A percentile compares a stretch with the other conserved stretches of the same genome.
phyloP scores from a whole-genome alignment of 64 coral and sea anemone species.

The Montipora capricornis region DNA sequence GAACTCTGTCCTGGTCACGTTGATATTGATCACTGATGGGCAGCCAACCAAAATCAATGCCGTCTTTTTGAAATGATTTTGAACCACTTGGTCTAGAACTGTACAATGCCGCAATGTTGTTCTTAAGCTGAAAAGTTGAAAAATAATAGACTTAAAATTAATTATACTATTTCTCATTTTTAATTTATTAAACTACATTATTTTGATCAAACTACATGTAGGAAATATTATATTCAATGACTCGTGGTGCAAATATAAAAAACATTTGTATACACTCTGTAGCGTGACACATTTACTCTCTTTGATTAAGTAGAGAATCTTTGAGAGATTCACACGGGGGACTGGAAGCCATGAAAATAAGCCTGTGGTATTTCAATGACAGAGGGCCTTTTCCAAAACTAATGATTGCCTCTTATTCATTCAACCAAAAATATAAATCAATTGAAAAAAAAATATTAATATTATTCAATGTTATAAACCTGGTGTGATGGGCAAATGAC shows the following conservation, averaged over 20 bases:
- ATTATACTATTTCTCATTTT: no score
- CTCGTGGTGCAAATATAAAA: background rate
- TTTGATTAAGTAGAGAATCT: no score
- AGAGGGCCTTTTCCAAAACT: slow-evolving; percentile 1
- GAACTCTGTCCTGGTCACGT: background rate
- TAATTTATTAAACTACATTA: no score
- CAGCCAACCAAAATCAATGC: background rate
- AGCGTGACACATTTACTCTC: slow-evolving; percentile 2
- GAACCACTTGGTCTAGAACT: background rate
- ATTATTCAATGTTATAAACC: background rate
- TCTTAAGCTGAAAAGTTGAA: background rate
- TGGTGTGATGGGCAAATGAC: no score
- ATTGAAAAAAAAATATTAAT: background rate
- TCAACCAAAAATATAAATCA: slow-evolving; percentile 5
- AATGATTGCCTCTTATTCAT: slow-evolving; percentile 7
- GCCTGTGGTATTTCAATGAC: background rate
- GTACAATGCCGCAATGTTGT: background rate
- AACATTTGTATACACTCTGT: background rate
- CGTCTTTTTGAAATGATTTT: background rate
- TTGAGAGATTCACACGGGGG: background rate
- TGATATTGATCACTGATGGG: background rate
- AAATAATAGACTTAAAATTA: background rate
- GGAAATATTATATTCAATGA: background rate
- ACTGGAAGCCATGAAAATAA: slow-evolving; percentile 4
- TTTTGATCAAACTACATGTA: no score